Evolutionary conservation across 2,113 vertebrate species (phyloP), one percentile per base, ranked within the genome.

Genomic region (Pelobates fuscus): DNA sequence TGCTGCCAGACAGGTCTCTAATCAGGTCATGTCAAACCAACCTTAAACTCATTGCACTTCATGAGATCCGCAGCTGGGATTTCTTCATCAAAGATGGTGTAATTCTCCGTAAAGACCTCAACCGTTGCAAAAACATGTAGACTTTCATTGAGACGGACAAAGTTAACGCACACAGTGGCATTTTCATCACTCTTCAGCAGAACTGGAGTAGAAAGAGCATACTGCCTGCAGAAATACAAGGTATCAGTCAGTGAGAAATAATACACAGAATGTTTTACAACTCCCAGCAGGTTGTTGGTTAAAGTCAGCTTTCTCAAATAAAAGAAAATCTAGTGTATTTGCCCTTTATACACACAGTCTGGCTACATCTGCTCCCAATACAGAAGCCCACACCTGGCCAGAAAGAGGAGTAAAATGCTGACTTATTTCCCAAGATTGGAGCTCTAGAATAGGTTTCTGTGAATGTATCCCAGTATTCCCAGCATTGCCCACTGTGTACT

Each of bases 131-230:
- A 2, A 27, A 65, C 44, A 5, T 15, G 2, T 17, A 57, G 2
- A 11, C 61, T n/a, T 15, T 64, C 21, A 1, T 14, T 26, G 8
- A 55, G 46, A 2, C 23, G 27, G 5, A 43, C 30, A 58, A 49
- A 24, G 3, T 65, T 30, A 2, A 65, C 10, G 17, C 71, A 74
- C 24, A 20, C 71, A 11, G n/a, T 74, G 2, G 5, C 46, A 12
- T 1, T 43, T 8, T 65, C 29, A 1, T 29, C 49, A 8, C 71
- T 74, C 61, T 27, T 65, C 62, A 74, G 30, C 21, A 74, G 23
- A 5, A 20, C 30, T 4, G 71, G 61, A 20, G 57, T 26, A 8
- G 61, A 57, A n/a, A 74, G 32, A 2, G 18, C 21, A 15, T 44
- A 17, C 32, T 63, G 70, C 18, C 70, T 72, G 26, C 1, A 23